Evolutionary conservation across 2,113 vertebrate species (phyloP).

Genomic region (Dascyllus trimaculatus): DNA sequence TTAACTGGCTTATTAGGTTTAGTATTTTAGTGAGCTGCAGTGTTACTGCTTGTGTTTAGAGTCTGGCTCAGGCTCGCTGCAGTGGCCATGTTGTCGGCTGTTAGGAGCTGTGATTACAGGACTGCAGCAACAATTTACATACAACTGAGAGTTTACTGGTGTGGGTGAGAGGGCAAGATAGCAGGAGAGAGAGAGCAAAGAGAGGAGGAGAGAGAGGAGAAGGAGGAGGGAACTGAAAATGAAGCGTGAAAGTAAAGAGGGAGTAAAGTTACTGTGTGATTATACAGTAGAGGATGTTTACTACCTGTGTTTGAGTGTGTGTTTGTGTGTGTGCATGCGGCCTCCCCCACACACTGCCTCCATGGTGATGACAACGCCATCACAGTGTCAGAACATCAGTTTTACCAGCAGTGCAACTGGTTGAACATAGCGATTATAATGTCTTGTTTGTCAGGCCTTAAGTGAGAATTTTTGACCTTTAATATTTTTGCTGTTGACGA

Average conservation of each 20-base stretch:
- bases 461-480: not conserved
- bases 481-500: not conserved
- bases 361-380: not conserved
- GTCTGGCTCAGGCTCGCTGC: constrained; percentile 26
- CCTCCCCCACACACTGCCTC: not conserved
- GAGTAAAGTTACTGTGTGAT: constrained; percentile 52
- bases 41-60: constrained; percentile 24
- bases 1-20: not conserved
- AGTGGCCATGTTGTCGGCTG: constrained; percentile 44
- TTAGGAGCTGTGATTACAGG: constrained; percentile 68
- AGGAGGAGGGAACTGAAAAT: constrained; percentile 41
- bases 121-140: constrained; percentile 51
- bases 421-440: not conserved
- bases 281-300: constrained; percentile 61
- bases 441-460: not conserved
- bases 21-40: constrained; percentile 1
- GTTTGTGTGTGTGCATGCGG: constrained; percentile 26
- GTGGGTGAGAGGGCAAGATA: constrained; percentile 15
- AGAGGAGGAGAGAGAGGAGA: not conserved
- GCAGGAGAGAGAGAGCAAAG: not conserved
- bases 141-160: constrained; percentile 57
- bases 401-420: not conserved
- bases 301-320: constrained; percentile 32
- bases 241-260: constrained; percentile 60
- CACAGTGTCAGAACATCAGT: not conserved